Conservation (phyloP, 2,888 invertebrate species). For the Salticus scenicus region DNA sequence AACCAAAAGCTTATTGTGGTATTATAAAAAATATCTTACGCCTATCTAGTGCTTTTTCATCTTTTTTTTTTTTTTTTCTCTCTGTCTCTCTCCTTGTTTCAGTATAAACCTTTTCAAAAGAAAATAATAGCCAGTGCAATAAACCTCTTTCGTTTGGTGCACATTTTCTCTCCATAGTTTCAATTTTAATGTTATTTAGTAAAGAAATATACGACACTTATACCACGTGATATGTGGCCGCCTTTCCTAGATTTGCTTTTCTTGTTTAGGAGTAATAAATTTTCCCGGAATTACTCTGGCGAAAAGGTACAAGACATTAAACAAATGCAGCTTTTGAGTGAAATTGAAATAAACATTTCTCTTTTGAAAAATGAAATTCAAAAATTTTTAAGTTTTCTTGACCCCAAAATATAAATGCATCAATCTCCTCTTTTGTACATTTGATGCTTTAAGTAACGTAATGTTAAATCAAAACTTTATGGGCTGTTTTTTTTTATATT, state of each 20-base stretch:
- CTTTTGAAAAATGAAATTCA: neutral
- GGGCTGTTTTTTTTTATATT: neutral
- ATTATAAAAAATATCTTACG: no score
- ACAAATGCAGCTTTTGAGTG: neutral
- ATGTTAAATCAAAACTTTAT: neutral
- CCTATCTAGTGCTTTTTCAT: no score
- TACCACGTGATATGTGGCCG: neutral
- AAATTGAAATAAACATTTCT: neutral
- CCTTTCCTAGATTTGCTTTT: neutral
- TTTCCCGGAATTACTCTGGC: neutral
- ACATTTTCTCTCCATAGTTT: neutral
- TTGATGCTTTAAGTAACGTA: neutral
- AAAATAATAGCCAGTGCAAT: neutral
- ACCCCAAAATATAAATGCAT: neutral
- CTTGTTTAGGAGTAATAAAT: neutral
- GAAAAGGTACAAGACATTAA: neutral
- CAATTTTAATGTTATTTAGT: constrained; percentile 4
- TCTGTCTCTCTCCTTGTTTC: neutral
- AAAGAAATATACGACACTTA: neutral
- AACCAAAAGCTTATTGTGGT: no score
- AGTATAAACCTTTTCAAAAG: neutral
- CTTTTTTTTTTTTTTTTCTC: neutral
- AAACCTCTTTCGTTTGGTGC: neutral
- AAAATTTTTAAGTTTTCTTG: neutral
- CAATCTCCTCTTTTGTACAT: neutral